Conservation (phyloP, 2,113 vertebrate species). For the Promerops cafer region DNA sequence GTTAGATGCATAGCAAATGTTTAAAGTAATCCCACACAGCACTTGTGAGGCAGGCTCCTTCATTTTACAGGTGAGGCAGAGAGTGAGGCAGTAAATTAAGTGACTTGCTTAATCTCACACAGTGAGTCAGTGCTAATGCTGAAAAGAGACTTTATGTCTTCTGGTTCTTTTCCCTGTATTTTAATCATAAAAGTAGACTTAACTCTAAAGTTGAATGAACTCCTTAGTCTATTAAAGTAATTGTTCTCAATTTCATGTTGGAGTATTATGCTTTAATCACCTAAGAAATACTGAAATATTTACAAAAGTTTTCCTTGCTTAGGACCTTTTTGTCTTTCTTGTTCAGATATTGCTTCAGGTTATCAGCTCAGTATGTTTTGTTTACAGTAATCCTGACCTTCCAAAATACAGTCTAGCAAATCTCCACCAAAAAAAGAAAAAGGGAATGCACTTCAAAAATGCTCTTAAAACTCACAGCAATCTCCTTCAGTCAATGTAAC, state of each 20-base stretch:
- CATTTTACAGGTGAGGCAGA: constrained; percentile 29
- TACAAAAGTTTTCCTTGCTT: neutral
- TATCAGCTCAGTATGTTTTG: neutral
- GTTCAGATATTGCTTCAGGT: neutral
- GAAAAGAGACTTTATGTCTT: constrained; percentile 15
- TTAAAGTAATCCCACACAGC: constrained; percentile 13
- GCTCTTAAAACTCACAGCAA: neutral
- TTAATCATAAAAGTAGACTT: neutral
- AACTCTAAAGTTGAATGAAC: neutral
- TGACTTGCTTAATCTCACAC: constrained; percentile 15
- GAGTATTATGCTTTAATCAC: neutral
- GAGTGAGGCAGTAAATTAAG: constrained; percentile 20
- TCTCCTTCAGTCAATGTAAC: neutral
- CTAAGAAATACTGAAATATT: neutral
- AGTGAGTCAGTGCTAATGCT: constrained; percentile 38
- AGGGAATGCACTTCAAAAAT: neutral
- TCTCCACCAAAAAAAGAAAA: neutral
- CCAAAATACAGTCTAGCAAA: neutral
- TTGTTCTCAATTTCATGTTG: neutral
- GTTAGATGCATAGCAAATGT: neutral
- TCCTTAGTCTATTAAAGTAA: neutral
- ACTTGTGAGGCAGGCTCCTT: constrained; percentile 13
- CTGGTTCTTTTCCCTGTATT: neutral
- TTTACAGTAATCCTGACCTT: neutral
- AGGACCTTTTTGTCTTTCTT: neutral